Percentiles rank a stretch among this genome's conserved stretches.
Evolutionary conservation across 2,113 vertebrate species (phyloP).

Genomic region (Puntigrus tetrazona): DNA sequence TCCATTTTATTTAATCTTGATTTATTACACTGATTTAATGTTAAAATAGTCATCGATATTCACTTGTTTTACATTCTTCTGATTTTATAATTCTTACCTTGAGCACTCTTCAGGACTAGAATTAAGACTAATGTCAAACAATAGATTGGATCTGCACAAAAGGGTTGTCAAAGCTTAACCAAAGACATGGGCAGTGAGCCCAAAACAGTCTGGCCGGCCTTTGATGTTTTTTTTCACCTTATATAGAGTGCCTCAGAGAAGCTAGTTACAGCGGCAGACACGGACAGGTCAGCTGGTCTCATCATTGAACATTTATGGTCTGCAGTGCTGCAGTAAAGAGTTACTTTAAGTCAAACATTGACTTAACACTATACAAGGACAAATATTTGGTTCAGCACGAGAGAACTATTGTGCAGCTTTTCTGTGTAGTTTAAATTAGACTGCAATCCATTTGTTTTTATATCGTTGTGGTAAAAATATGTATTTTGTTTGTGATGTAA

Average conservation of each 20-base stretch:
- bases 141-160: background rate
- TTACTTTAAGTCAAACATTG: conserved; percentile 38
- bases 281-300: conserved; percentile 9
- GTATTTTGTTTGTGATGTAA: background rate
- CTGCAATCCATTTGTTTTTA: background rate
- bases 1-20: background rate
- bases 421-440: background rate
- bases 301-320: conserved; percentile 5
- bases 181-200: background rate
- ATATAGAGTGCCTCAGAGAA: background rate
- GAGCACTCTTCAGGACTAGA: background rate
- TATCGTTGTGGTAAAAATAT: background rate
- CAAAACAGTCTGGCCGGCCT: background rate
- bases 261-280: background rate
- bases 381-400: background rate
- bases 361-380: background rate
- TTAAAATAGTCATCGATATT: background rate
- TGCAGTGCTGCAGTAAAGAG: conserved; percentile 24
- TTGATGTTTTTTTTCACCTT: background rate
- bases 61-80: background rate
- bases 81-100: background rate
- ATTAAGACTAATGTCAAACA: background rate
- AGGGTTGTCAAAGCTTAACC: background rate
- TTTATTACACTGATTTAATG: background rate
- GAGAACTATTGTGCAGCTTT: background rate